Evolutionary conservation across 2,113 vertebrate genomes (phyloP), one percentile per base, ranked within the genome.

Genomic region (Tichodroma muraria): DNA sequence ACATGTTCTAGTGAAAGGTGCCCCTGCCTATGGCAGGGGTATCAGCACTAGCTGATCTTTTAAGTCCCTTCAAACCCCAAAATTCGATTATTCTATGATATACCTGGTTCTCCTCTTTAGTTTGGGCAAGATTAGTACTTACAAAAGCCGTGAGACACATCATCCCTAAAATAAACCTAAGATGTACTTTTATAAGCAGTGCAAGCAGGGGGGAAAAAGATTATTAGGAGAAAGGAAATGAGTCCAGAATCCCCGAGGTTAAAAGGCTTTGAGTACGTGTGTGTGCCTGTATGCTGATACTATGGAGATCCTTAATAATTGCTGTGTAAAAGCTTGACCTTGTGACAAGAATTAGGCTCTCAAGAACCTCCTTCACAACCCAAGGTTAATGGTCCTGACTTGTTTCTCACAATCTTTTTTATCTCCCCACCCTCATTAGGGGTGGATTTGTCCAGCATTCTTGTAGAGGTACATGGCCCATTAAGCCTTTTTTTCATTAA

Each of bases 401-500:
- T 86, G 44, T 86, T 95, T 94, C 88, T 95, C 92, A 97, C 77
- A 84, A 75, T 82, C 92, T 65, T 81, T 94, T 83, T 71, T 77
- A 87, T 95, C 79, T 65, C 88, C 70, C 31, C 93, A 89, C 93
- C 76, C 97, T 98, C 96, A 98, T 98, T 98, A 98, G 64, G 73
- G 57, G 45, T 84, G 93, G 94, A 97, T 96, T 97, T 97, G 59
- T 54, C 93, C 93, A 83, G 95, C 96, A 97, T 97, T 97, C 96
- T 93, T 86, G 90, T 50, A 97, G 88, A 82, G 96, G 95, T 90
- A 79, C 94, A 97, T 37, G 91, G 97, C 97, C 98, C 96, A 94
- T 96, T 97, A 97, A 98, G 97, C 96, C 96, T 54, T 97, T 97
- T 97, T 96, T 97, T 96, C 96, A 94, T 85, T 98, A 98, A 98